These are phyloP conservation scores for Mechanitis mazaeus DNA, from an alignment of 2,888 invertebrate species.

Conservation along the genomic window DNA sequence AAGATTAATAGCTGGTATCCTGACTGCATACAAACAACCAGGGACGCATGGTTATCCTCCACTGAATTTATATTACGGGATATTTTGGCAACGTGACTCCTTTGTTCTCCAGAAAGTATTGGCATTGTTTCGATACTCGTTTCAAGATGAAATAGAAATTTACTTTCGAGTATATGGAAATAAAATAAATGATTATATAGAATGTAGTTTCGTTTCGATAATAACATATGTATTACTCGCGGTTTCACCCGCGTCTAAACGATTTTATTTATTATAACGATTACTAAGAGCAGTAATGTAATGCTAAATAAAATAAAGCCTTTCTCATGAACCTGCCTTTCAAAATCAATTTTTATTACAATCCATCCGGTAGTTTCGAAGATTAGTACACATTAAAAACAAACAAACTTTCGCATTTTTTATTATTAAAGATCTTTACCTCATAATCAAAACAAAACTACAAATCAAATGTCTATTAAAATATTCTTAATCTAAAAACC, in stretches of 20 bases:
- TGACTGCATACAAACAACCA: slow-evolving; percentile 29
- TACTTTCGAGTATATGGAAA: background rate
- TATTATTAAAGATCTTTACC: background rate
- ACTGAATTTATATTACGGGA: slow-evolving; percentile 16
- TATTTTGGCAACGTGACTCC: slow-evolving; percentile 12
- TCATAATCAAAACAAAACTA: background rate
- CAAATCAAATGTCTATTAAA: background rate
- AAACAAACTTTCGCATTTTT: background rate
- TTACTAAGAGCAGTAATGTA: too few species aligned
- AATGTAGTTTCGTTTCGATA: too few species aligned
- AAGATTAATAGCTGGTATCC: slow-evolving; percentile 42
- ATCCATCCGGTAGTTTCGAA: too few species aligned
- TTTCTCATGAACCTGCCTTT: too few species aligned
- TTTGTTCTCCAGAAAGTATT: slow-evolving; percentile 10
- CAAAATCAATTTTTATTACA: too few species aligned
- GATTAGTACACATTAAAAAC: too few species aligned
- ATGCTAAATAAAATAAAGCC: too few species aligned
- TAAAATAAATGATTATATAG: background rate
- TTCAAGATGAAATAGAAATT: slow-evolving; percentile 3
- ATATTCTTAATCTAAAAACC: background rate
- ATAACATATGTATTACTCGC: too few species aligned
- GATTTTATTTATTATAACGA: too few species aligned
- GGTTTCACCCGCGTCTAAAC: too few species aligned
- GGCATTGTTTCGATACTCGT: background rate
- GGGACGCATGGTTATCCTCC: slow-evolving; percentile 17